A percentile compares a stretch with the other conserved stretches of the same genome.
phyloP scores from a whole-genome alignment of 1,140 invertebrate species.

The Drosophila nannoptera region DNA sequence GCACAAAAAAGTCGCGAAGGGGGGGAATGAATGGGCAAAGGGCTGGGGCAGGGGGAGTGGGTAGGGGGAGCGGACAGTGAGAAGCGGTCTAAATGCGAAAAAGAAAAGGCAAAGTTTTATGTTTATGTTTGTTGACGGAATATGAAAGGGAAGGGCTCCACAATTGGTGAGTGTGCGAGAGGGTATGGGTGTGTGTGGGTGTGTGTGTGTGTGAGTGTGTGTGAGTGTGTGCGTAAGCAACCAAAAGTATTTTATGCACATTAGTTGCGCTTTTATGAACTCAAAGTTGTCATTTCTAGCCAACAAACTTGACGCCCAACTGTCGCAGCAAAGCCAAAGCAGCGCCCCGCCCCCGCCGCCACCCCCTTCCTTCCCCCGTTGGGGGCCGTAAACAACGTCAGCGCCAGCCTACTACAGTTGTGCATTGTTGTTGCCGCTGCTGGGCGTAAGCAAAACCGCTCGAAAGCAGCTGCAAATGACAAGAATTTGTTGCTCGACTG shows the following conservation, averaged over 20 bases:
- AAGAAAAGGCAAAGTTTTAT: constrained; percentile 54
- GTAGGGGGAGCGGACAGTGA: not conserved
- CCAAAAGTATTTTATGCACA: constrained; percentile 73
- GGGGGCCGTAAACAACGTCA: not conserved
- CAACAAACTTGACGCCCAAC: constrained; percentile 59
- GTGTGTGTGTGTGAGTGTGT: constrained; percentile 11
- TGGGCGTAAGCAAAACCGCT: constrained; percentile 26
- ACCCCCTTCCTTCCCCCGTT: too few relatives aligned
- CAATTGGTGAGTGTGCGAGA: not conserved
- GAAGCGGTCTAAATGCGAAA: constrained; percentile 20
- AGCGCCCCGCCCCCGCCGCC: not conserved
- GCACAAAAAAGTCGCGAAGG: not conserved
- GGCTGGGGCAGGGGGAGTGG: not conserved
- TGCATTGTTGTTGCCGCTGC: constrained; percentile 26
- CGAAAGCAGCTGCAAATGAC: constrained; percentile 70
- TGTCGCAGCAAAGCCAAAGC: constrained; percentile 20
- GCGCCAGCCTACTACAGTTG: constrained; percentile 7
- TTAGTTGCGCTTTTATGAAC: constrained; percentile 77
- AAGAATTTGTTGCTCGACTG: constrained; percentile 69
- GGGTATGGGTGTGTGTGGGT: constrained; percentile 23
- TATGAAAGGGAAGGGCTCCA: constrained; percentile 55
- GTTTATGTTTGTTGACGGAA: constrained; percentile 72
- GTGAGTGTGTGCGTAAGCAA: constrained; percentile 36
- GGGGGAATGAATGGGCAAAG: too few relatives aligned
- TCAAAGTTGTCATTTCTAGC: constrained; percentile 70